Percentiles rank a stretch among this genome's conserved stretches.
Evolutionary conservation across 2,888 invertebrate species (phyloP).

Genomic region (Agrochola lychnidis): DNA sequence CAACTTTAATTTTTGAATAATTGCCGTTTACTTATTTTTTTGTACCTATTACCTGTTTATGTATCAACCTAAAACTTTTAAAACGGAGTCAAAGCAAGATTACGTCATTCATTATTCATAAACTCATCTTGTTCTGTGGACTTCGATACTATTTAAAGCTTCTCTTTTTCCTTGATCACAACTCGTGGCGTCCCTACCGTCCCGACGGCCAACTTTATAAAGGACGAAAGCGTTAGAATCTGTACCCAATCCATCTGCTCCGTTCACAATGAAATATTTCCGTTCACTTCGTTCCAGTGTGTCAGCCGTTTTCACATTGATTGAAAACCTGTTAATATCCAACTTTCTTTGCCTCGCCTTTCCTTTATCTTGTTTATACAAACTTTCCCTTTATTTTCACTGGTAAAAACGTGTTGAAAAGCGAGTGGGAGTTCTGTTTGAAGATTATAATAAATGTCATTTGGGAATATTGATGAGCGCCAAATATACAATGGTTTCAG

Average conservation of each 20-base stretch:
- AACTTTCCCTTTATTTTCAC: constrained; percentile 54
- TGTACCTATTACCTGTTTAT: neutral
- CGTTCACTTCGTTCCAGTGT: constrained; percentile 63
- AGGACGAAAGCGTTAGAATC: constrained; percentile 72
- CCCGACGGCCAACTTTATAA: constrained; percentile 74
- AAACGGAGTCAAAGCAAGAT: neutral
- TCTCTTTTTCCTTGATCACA: constrained; percentile 21
- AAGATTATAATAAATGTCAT: constrained; percentile 49
- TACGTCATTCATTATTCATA: constrained; percentile 32
- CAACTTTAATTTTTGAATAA: no score
- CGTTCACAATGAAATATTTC: constrained; percentile 75
- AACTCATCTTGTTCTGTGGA: constrained; percentile 1
- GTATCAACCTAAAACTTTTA: neutral
- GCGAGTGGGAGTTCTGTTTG: constrained; percentile 46
- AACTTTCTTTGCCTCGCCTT: constrained; percentile 58
- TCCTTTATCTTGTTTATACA: constrained; percentile 50
- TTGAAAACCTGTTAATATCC: constrained; percentile 67
- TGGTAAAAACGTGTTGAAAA: constrained; percentile 52
- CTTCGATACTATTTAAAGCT: constrained; percentile 16
- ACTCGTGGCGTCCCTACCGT: constrained; percentile 33
- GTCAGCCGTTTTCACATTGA: constrained; percentile 65
- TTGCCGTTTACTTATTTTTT: neutral
- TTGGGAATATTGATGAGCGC: constrained; percentile 56
- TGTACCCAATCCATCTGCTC: constrained; percentile 72
- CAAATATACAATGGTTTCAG: constrained; percentile 33